These are phyloP conservation scores for Halcyon malimbica DNA, from an alignment of 2,113 vertebrate species.

Conservation along the genomic window DNA sequence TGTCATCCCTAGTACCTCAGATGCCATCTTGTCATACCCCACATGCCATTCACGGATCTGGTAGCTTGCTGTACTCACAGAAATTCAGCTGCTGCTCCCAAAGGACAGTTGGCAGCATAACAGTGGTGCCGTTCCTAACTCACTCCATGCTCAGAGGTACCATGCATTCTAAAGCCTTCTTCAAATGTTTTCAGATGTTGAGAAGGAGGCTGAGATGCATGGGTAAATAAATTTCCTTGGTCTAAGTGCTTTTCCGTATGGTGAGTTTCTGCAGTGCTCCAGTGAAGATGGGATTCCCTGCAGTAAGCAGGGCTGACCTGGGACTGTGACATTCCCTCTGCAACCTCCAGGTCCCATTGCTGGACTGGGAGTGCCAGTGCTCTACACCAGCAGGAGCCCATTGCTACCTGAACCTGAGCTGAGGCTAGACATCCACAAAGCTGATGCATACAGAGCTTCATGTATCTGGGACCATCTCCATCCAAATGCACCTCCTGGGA, in stretches of 20 bases:
- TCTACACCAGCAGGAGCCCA: neutral
- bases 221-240: too few species aligned
- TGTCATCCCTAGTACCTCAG: neutral
- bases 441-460: neutral
- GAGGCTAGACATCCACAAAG: neutral
- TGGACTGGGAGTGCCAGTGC: neutral
- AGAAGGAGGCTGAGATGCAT: neutral
- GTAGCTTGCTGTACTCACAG: neutral
- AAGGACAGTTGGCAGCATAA: neutral
- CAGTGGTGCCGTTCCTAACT: fast-evolving
- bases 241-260: neutral
- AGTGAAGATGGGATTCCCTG: neutral
- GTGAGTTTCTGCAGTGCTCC: neutral
- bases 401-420: neutral
- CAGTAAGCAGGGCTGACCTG: neutral
- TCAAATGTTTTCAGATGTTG: neutral
- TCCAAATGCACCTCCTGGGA: neutral
- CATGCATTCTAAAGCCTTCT: neutral
- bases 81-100: neutral
- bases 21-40: neutral
- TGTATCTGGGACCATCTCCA: neutral
- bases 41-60: fast-evolving
- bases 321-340: neutral
- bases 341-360: neutral
- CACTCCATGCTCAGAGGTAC: neutral